Conservation (phyloP, 2,888 invertebrate genomes). For the Phengaris alcon region DNA sequence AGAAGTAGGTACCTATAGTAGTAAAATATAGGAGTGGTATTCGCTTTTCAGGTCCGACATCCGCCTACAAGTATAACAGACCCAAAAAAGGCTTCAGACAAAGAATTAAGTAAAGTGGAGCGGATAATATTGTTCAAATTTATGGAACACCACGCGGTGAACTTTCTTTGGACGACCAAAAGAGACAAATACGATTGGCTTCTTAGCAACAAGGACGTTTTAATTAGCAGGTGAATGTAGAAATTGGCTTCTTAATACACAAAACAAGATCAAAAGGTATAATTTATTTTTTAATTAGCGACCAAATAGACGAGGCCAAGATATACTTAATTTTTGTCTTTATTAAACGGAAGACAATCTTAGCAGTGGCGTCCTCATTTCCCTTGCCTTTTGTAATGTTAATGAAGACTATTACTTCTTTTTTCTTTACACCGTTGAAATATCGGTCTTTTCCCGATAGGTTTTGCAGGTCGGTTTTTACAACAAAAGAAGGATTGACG, state of each 20-base stretch:
- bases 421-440: not conserved
- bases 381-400: not conserved
- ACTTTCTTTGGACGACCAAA: constrained; percentile 94
- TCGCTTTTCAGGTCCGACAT: constrained; percentile 57
- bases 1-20: too few relatives aligned
- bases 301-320: not conserved
- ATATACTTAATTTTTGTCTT: not conserved
- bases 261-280: not conserved
- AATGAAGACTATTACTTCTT: not conserved
- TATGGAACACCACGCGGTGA: constrained; percentile 87
- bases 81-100: constrained; percentile 63
- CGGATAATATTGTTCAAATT: constrained; percentile 86
- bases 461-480: constrained; percentile 92
- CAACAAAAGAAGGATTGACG: constrained; percentile 94
- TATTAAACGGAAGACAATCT: not conserved
- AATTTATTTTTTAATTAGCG: not conserved
- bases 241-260: not conserved
- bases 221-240: constrained; percentile 69
- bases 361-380: not conserved
- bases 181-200: constrained; percentile 89
- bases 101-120: constrained; percentile 82
- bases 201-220: constrained; percentile 73
- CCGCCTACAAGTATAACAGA: constrained; percentile 58
- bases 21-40: constrained; percentile 11
- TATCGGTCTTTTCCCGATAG: constrained; percentile 68